Conservation (phyloP, 2,113 vertebrate genomes). For the Henicopernis longicauda region DNA sequence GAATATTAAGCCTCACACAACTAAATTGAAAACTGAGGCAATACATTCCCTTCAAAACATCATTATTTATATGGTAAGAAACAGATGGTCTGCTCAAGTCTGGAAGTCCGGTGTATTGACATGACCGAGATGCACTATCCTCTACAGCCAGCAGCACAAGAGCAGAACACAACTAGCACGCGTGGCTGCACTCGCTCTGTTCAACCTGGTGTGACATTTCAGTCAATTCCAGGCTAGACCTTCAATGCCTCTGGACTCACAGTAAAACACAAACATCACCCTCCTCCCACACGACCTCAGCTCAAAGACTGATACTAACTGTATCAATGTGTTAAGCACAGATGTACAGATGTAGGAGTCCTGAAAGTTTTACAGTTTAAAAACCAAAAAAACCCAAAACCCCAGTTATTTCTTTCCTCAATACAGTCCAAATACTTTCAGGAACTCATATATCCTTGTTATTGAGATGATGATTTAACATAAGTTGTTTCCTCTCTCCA, state of each 20-base stretch:
- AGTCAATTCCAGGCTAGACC: neutral
- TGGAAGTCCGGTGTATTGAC: fast-evolving
- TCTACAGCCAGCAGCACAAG: neutral
- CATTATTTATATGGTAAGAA: neutral
- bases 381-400: neutral
- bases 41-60: neutral
- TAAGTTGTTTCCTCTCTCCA: neutral
- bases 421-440: neutral
- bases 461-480: neutral
- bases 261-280: neutral
- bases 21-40: neutral
- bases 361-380: neutral
- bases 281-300: neutral
- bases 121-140: fast-evolving
- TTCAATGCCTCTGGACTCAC: neutral
- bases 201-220: neutral
- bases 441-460: neutral
- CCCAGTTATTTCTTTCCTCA: neutral
- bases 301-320: neutral
- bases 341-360: fast-evolving
- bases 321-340: fast-evolving
- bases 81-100: fast-evolving
- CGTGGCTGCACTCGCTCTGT: neutral
- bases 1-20: neutral
- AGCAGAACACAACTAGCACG: neutral